Base-by-base conservation (phyloP, 2,797 vertebrate species). In the Enteromius afrohamiltoni region DNA sequence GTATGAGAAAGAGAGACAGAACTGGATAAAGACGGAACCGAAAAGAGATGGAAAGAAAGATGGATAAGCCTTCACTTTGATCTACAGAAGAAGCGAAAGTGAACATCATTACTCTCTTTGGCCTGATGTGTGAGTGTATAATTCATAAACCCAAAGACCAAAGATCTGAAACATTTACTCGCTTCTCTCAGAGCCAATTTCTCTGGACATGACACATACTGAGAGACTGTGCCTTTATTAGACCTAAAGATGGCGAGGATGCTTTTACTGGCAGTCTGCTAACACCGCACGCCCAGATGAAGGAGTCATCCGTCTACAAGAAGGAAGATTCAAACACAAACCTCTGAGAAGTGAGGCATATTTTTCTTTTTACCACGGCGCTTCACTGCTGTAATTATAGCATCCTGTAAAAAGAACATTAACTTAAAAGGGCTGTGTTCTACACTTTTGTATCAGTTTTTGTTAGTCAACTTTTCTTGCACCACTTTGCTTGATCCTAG, bases 81-180 rank as follows among this genome's bases (percentile, higher is more conserved):
- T 79, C 73, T 73, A 45, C 67, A 76, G 70, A 71, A 64, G 70
- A 86, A 80, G 55, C 34, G 62, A 67, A 88, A 80, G 49, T 68
- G 37, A 85, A 81, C 78, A 84, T 73, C 77, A 83, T 85, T 86
- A 80, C 65, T 67, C 51, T 80, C 70, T 81, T 31, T 84, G 76
- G 85, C 70, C 76, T 80, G 29, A 83, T 83, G 80, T 67, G 42
- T 67, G 40, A 64, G 79, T 83, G 23, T 83, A 84, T 77, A 85
- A 85, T 85, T 85, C 73, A 88, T 83, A 70, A 78, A 77, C 79
- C 77, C 83, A 83, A 79, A 67, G 58, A 80, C 77, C 83, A 73
- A 42, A 86, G 77, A 80, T 55, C 40, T 78, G 67, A 83, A 64
- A 83, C 69, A 75, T 47, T 73, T 14, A 21, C 45, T 51, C 23